Evolutionary conservation across 2,113 vertebrate species (phyloP).

Genomic region (Neomonachus schauinslandi): DNA sequence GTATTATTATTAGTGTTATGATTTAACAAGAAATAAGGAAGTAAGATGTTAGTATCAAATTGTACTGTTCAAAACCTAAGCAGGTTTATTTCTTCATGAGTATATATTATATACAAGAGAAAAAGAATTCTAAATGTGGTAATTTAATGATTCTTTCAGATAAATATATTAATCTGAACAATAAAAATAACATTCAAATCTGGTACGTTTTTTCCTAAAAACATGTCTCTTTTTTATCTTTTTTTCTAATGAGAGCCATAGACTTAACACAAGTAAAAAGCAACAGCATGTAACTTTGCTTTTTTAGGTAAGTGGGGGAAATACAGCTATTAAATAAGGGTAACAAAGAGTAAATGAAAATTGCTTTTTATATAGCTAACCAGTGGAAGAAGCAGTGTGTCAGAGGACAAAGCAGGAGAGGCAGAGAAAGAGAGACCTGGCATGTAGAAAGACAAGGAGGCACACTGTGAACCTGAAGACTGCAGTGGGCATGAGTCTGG

Average conservation of each 20-base stretch:
- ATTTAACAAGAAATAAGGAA: constrained; percentile 9
- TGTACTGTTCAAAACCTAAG: not conserved
- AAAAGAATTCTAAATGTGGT: not conserved
- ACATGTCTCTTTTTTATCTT: not conserved
- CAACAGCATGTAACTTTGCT: not conserved
- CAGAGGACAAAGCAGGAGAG: not conserved
- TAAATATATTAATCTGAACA: constrained; percentile 38
- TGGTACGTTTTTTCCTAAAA: not conserved
- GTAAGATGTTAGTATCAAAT: not conserved
- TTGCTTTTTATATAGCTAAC: not conserved
- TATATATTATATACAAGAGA: not conserved
- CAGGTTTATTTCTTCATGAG: not conserved
- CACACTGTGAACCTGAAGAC: not conserved
- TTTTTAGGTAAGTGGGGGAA: not conserved
- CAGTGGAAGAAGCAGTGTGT: not conserved
- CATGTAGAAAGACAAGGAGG: not conserved
- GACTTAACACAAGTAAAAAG: not conserved
- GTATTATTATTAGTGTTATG: not conserved
- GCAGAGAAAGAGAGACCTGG: not conserved
- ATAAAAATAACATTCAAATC: constrained; percentile 29
- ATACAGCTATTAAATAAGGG: not conserved
- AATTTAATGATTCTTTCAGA: constrained; percentile 11
- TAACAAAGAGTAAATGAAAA: not conserved
- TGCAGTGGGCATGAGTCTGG: not conserved
- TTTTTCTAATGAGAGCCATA: not conserved